Evolutionary conservation across 1,140 invertebrate genomes (phyloP).

Genomic region (Danaus plexippus): DNA sequence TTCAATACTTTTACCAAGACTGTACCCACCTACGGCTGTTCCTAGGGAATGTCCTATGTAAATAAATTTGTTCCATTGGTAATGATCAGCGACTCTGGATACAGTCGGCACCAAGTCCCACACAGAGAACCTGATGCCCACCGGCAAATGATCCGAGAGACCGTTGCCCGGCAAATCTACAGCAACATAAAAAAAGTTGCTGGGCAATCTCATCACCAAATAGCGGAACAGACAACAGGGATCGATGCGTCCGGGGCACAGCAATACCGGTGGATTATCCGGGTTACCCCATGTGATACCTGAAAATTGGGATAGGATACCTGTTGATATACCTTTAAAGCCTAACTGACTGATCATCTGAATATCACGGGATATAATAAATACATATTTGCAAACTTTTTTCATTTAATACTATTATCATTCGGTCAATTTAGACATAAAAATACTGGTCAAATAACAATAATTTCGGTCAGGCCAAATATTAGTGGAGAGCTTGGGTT

Average conservation of each 20-base stretch:
- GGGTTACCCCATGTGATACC: slow-evolving; percentile 43
- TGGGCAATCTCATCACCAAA: slow-evolving; percentile 30
- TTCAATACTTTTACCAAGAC: background rate
- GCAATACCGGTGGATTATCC: slow-evolving; percentile 29
- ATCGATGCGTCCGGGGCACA: slow-evolving; percentile 39
- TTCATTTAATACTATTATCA: too few species aligned
- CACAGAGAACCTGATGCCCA: slow-evolving; percentile 27
- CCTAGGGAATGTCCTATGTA: slow-evolving; percentile 42
- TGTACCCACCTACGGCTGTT: slow-evolving; percentile 28
- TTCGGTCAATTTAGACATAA: too few species aligned
- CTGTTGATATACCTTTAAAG: too few species aligned
- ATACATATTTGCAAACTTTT: too few species aligned
- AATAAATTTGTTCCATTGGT: slow-evolving; percentile 40
- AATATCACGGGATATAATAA: too few species aligned
- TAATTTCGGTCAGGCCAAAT: too few species aligned
- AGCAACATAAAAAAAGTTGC: slow-evolving; percentile 38
- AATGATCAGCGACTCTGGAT: slow-evolving; percentile 30
- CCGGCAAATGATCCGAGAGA: slow-evolving; percentile 35
- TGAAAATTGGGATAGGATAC: slow-evolving; percentile 15
- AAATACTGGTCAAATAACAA: too few species aligned
- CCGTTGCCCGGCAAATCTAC: slow-evolving; percentile 48
- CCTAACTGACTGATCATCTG: too few species aligned
- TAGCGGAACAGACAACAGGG: slow-evolving; percentile 36
- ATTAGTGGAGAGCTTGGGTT: too few species aligned
- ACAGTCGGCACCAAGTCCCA: slow-evolving; percentile 39